Conservation (phyloP, 2,797 vertebrate genomes). For the Sternotherus odoratus region DNA sequence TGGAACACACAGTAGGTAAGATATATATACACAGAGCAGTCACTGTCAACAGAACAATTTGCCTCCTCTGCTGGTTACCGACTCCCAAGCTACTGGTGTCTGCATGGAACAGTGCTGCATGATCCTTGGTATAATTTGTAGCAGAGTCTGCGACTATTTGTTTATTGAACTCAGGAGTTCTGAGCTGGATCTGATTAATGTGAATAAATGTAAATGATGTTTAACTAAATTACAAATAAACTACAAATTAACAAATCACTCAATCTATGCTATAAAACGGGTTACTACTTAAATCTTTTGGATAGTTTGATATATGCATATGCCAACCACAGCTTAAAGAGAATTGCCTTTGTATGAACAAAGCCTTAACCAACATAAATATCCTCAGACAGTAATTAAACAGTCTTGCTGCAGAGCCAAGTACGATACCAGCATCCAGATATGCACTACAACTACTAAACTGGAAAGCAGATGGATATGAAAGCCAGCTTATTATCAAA, state of each 20-base stretch:
- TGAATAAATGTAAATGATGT: background rate
- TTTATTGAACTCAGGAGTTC: background rate
- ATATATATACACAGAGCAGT: background rate
- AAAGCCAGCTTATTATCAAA: slow-evolving; percentile 19
- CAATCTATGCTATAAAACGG: slow-evolving; percentile 11
- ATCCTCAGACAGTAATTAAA: slow-evolving; percentile 39
- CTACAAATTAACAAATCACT: slow-evolving; percentile 36
- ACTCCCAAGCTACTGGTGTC: background rate
- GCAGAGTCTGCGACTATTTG: background rate
- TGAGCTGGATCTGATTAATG: background rate
- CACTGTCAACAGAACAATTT: background rate
- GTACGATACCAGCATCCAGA: background rate
- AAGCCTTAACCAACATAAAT: slow-evolving; percentile 7
- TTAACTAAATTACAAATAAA: slow-evolving; percentile 50
- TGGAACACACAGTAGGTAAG: no score
- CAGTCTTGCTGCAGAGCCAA: slow-evolving; percentile 4
- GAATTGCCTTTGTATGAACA: slow-evolving; percentile 16
- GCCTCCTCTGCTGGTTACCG: background rate
- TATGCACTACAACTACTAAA: background rate
- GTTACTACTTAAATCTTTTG: slow-evolving; percentile 24
- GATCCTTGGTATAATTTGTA: background rate
- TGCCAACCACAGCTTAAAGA: slow-evolving; percentile 29
- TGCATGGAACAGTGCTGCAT: background rate
- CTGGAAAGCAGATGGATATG: background rate
- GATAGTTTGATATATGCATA: background rate